These are phyloP conservation scores for Physella acuta DNA, from an alignment of 1,140 invertebrate species.

Conservation along the genomic window DNA sequence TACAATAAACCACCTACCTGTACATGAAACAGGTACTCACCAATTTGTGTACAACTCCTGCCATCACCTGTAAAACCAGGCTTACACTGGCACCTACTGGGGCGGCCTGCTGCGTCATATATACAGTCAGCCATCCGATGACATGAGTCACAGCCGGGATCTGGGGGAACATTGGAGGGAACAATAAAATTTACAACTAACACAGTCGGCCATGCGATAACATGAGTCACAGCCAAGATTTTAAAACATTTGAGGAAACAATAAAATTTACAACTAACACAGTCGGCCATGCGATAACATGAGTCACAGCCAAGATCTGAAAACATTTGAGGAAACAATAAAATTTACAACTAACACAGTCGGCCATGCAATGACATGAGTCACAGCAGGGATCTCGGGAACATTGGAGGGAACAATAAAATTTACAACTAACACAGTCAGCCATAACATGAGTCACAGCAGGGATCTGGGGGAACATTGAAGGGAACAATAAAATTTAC, in stretches of 20 bases:
- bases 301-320: constrained; percentile 42
- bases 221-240: constrained; percentile 49
- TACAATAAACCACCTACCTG: no score
- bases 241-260: constrained; percentile 14
- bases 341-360: constrained; percentile 50
- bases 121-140: constrained; percentile 56
- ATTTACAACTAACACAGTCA: no score
- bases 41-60: constrained; percentile 33
- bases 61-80: constrained; percentile 78
- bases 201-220: constrained; percentile 55
- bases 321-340: constrained; percentile 8
- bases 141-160: constrained; percentile 49
- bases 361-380: constrained; percentile 57
- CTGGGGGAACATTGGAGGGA: constrained; percentile 21
- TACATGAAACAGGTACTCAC: no score
- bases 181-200: constrained; percentile 26
- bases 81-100: constrained; percentile 78
- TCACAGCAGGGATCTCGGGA: constrained; percentile 33
- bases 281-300: constrained; percentile 57
- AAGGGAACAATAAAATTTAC: background rate
- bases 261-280: constrained; percentile 39
- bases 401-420: background rate
- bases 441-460: no score
- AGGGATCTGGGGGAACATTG: constrained; percentile 25
- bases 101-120: constrained; percentile 40